Evolutionary conservation across 2,888 invertebrate genomes (phyloP).

Genomic region (Hartigia nigra): DNA sequence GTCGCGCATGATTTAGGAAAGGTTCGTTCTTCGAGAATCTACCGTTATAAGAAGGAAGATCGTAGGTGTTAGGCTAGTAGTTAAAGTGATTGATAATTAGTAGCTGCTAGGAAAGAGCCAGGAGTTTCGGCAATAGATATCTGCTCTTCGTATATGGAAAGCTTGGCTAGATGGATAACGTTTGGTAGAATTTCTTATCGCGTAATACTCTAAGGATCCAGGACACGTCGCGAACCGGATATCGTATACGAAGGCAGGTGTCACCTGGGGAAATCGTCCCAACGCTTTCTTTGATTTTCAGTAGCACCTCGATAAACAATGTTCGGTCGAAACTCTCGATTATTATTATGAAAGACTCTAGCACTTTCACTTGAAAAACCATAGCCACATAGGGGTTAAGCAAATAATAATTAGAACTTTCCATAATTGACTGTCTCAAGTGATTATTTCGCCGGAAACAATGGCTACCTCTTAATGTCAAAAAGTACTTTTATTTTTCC

Average conservation of each 20-base stretch:
- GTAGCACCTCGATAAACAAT: not conserved
- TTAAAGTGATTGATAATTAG: not conserved
- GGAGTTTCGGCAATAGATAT: not conserved
- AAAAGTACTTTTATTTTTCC: not conserved
- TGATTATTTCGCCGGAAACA: not conserved
- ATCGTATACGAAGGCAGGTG: not conserved
- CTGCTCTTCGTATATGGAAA: not conserved
- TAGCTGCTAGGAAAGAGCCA: not conserved
- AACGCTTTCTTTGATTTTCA: not conserved
- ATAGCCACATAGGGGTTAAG: not conserved
- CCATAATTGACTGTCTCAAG: not conserved
- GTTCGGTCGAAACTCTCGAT: not conserved
- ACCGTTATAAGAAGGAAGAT: not conserved
- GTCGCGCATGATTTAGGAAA: not conserved
- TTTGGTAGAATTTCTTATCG: not conserved
- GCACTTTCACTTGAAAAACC: not conserved
- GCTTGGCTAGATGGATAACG: not conserved
- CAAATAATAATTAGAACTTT: not conserved
- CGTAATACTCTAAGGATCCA: not conserved
- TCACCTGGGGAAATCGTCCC: not conserved
- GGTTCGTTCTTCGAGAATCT: not conserved
- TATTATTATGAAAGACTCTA: not conserved
- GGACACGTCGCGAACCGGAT: not conserved
- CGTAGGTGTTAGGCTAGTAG: not conserved
- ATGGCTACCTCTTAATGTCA: not conserved